A percentile compares a stretch with the other conserved stretches of the same genome.
Evolutionary conservation across 2,113 vertebrate genomes (phyloP).

Genomic region (Tyrannus savana): DNA sequence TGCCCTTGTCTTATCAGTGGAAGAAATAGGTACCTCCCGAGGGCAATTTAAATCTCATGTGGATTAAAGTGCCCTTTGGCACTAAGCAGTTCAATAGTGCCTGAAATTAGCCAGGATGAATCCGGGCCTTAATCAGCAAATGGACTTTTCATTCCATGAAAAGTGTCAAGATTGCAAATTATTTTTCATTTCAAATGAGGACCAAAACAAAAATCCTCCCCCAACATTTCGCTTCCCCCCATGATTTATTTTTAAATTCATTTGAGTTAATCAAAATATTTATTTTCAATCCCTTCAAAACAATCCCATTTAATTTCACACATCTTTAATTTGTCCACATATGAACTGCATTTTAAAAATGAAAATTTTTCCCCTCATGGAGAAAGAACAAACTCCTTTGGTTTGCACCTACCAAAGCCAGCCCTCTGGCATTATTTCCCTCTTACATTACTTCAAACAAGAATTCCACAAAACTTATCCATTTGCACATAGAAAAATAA

Average conservation of each 20-base stretch:
- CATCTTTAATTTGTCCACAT: conserved; percentile 20
- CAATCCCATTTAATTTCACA: conserved; percentile 50
- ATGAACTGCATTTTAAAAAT: conserved; percentile 53
- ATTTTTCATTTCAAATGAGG: conserved; percentile 56
- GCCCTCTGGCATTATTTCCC: not conserved
- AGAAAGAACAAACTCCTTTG: not conserved
- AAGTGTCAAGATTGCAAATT: conserved; percentile 68
- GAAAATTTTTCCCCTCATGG: not conserved
- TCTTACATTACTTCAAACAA: not conserved
- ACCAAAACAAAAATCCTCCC: not conserved
- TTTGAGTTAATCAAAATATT: conserved; percentile 54
- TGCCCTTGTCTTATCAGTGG: not conserved
- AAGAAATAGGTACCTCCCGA: conserved; percentile 41
- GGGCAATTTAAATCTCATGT: conserved; percentile 41
- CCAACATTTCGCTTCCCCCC: conserved; percentile 19
- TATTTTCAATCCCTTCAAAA: conserved; percentile 36
- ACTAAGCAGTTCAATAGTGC: conserved; percentile 42
- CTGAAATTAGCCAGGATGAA: conserved; percentile 47
- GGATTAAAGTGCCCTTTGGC: conserved; percentile 62
- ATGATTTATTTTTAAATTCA: conserved; percentile 59
- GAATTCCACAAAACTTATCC: not conserved
- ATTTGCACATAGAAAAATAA: not conserved
- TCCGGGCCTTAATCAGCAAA: conserved; percentile 62
- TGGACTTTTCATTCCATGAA: conserved; percentile 55
- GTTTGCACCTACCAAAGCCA: not conserved